These are phyloP conservation scores for Fistularia commersonii DNA, from an alignment of 2,797 vertebrate genomes.

Conservation along the genomic window DNA sequence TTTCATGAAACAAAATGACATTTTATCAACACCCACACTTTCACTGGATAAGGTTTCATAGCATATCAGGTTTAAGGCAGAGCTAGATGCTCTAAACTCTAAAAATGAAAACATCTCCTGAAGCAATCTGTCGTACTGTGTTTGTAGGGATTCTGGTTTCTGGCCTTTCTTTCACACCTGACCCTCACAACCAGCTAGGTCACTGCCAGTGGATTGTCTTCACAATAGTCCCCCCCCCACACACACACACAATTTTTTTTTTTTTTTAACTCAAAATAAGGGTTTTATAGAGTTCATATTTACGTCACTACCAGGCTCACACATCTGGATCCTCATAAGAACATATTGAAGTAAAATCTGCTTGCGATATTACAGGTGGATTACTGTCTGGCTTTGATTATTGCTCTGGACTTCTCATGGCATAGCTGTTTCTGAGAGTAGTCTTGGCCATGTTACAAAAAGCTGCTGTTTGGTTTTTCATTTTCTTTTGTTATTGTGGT, in stretches of 20 bases:
- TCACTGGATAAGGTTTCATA: slow-evolving; percentile 41
- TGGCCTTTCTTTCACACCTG: slow-evolving; percentile 10
- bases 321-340: slow-evolving; percentile 62
- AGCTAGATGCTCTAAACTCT: slow-evolving; percentile 22
- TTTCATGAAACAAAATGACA: slow-evolving; percentile 5
- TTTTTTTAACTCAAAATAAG: neutral
- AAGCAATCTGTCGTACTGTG: too few relatives aligned
- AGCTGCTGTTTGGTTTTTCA: slow-evolving; percentile 12
- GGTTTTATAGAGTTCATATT: slow-evolving; percentile 21
- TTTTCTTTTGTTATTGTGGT: neutral
- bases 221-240: neutral
- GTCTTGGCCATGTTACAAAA: slow-evolving; percentile 30
- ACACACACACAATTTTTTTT: too few relatives aligned
- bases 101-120: too few relatives aligned
- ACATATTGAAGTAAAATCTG: slow-evolving; percentile 48
- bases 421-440: slow-evolving; percentile 27
- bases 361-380: slow-evolving; percentile 39
- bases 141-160: neutral
- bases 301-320: slow-evolving; percentile 23
- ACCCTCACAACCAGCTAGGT: slow-evolving; percentile 23
- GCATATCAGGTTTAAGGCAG: slow-evolving; percentile 15
- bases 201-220: slow-evolving; percentile 5
- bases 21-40: slow-evolving; percentile 21
- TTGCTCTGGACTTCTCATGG: slow-evolving; percentile 30
- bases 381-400: slow-evolving; percentile 42